Percentiles rank a stretch among this genome's conserved stretches.
Conservation (phyloP, 2,797 vertebrate species). For the Scyliorhinus canicula region DNA sequence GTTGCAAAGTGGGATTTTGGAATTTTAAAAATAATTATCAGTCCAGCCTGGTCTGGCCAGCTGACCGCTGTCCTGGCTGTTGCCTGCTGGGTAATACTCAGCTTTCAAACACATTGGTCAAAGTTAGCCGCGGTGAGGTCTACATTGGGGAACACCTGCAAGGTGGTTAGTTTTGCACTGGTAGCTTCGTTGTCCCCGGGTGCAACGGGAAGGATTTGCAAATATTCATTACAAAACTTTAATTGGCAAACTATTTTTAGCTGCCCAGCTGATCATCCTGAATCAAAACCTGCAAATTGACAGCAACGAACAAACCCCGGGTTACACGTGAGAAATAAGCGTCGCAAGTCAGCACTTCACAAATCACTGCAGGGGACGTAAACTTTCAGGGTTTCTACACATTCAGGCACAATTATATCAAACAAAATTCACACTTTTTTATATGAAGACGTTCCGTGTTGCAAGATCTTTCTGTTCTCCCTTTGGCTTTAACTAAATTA, state of each 20-base stretch:
- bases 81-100: not conserved
- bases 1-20: not conserved
- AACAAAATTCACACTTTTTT: not conserved
- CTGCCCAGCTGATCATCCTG: not conserved
- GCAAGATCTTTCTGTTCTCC: not conserved
- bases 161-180: not conserved
- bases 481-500: not conserved
- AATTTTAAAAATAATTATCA: not conserved
- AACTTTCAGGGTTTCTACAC: not conserved
- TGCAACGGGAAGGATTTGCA: not conserved
- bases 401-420: not conserved
- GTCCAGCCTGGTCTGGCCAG: not conserved
- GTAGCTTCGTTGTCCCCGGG: not conserved
- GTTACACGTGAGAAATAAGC: not conserved
- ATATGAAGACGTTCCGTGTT: not conserved
- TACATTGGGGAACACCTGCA: not conserved
- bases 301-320: not conserved
- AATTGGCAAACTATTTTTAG: slow-evolving; percentile 18
- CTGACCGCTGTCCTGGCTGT: not conserved
- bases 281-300: not conserved
- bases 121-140: too few relatives aligned
- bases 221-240: not conserved
- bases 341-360: not conserved
- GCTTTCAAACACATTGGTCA: not conserved
- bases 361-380: not conserved